Base-by-base conservation (phyloP, 1,140 invertebrate genomes). In the Aethina tumida region DNA sequence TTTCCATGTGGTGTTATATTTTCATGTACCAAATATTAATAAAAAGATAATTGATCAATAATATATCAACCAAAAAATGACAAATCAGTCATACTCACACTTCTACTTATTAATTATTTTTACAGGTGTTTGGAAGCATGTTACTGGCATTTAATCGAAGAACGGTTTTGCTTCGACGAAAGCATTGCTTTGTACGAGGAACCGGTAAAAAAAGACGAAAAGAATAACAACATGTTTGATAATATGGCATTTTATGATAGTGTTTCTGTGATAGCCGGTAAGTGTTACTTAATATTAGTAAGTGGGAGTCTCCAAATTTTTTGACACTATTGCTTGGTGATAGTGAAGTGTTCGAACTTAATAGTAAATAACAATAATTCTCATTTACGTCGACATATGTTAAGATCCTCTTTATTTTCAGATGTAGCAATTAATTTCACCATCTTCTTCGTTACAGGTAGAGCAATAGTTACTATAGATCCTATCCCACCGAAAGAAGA, bases 171-270 rank as follows among this genome's bases (percentile, higher is more conserved):
- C 36, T 60, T 50, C 49, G 58, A 60, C 45, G 47, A 53, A 39
- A 55, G 41, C 43, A 60, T 60, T 17, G 58, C 58, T 17, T 28
- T 50, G 5, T 60, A 58, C 38, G 50, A 60, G 20, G 55, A 53
- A 21, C 50, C 52, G 17, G 45, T 42, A 27, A 42, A 37, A 36
- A 37, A 35, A 15, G 22, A 45, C 40, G 48, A 43, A 40, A 49
- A 56, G 43, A 55, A 51, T 41, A 58, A 58, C 34, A 56, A 56
- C 27, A 49, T 53, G 25, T 56, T 49, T 35, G 58, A 60, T 17
- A 60, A 58, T 37, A 50, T 58, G 49, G 55, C 50, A 8, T 58
- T 56, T 36, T 60, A 54, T 35, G 58, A 60, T 43, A 60, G 56
- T 35, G 54, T 60, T 25, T 47, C 58, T 39, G 47, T 60, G 37